phyloP scores from a whole-genome alignment of 2,888 invertebrate species.

The Atherix ibis region DNA sequence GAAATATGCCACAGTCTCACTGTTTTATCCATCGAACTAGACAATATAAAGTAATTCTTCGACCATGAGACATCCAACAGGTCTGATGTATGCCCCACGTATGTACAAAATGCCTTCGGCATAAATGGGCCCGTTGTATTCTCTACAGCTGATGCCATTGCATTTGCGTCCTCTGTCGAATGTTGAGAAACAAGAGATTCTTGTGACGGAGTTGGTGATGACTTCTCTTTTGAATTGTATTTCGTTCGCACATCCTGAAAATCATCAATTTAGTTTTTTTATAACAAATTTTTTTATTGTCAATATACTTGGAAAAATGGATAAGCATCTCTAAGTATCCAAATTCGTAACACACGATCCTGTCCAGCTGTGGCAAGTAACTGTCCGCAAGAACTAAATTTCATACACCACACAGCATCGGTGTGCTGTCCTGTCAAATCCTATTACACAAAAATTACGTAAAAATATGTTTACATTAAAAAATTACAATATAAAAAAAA shows the following conservation, averaged over 20 bases:
- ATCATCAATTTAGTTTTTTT: no score
- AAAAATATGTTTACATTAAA: constrained; percentile 3
- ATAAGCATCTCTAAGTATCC: constrained; percentile 84
- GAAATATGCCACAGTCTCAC: constrained; percentile 97
- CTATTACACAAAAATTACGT: constrained; percentile 20
- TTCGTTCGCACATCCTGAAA: constrained; percentile 84
- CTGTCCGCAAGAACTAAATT: constrained; percentile 90
- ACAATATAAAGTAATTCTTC: constrained; percentile 94
- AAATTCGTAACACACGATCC: constrained; percentile 83
- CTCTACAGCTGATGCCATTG: constrained; percentile 40
- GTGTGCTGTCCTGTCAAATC: constrained; percentile 70
- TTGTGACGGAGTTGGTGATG: constrained; percentile 84
- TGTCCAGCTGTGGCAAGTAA: constrained; percentile 94
- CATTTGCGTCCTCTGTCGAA: constrained; percentile 45
- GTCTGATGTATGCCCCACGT: constrained; percentile 91
- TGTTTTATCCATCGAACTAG: constrained; percentile 97
- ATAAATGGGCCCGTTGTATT: constrained; percentile 60
- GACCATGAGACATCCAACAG: constrained; percentile 96
- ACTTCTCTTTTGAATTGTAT: constrained; percentile 74
- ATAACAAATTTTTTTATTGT: no score
- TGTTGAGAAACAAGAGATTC: constrained; percentile 75
- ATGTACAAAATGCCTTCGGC: constrained; percentile 81
- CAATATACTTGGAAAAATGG: constrained; percentile 64
- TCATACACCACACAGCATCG: constrained; percentile 98
- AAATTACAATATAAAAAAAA: background rate